Conservation (phyloP, 2,888 invertebrate genomes). For the Acrocera orbiculus region DNA sequence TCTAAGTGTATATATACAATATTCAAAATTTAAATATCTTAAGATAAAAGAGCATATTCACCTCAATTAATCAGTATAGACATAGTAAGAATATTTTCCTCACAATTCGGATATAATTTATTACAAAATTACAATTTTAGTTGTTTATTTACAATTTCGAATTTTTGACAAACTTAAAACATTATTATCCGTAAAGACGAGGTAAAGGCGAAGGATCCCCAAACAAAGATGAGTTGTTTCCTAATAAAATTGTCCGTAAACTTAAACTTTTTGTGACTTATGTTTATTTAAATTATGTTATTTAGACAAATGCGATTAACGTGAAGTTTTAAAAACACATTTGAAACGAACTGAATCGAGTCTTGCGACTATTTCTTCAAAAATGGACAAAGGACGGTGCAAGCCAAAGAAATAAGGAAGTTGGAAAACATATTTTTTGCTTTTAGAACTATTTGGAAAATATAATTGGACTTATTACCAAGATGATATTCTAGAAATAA, state of each 20-base stretch:
- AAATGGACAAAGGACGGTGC: constrained; percentile 17
- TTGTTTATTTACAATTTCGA: no score
- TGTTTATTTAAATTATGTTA: no score
- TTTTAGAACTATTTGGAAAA: constrained; percentile 52
- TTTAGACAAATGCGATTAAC: constrained; percentile 23
- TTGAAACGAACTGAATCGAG: constrained; percentile 20
- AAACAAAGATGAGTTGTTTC: no score
- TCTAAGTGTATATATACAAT: background rate
- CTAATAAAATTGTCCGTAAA: no score
- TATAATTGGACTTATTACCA: constrained; percentile 83
- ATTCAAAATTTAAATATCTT: no score
- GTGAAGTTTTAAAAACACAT: constrained; percentile 13
- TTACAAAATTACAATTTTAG: no score
- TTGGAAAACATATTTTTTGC: no score
- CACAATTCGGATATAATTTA: no score
- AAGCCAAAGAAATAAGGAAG: no score
- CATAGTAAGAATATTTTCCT: no score
- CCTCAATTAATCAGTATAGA: background rate
- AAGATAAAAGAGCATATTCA: background rate
- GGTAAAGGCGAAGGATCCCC: constrained; percentile 14
- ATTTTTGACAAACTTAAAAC: no score
- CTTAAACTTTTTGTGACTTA: no score
- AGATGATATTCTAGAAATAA: constrained; percentile 81
- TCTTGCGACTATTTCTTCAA: constrained; percentile 21
- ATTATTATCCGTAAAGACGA: constrained; percentile 14